phyloP scores from a whole-genome alignment of 2,113 vertebrate genomes.

The Elgaria multicarinata region DNA sequence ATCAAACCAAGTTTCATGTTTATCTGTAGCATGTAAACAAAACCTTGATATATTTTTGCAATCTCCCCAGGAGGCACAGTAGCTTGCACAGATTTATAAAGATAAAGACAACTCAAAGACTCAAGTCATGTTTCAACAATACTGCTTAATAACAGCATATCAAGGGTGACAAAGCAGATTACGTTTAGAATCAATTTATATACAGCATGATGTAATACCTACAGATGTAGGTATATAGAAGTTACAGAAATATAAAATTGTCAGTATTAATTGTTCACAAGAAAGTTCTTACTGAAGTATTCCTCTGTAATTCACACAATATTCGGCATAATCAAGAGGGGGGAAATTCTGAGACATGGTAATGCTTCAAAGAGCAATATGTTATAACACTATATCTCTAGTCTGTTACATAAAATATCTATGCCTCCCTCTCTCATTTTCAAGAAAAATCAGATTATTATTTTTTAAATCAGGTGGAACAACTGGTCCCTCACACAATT shows the following conservation, averaged over 20 bases:
- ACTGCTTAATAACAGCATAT: neutral
- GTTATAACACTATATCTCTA: neutral
- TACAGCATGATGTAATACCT: neutral
- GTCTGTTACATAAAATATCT: neutral
- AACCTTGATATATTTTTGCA: neutral
- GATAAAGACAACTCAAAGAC: constrained; percentile 49
- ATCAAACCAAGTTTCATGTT: rapidly evolving
- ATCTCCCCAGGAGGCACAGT: neutral
- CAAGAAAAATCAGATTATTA: neutral
- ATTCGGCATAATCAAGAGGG: constrained; percentile 1
- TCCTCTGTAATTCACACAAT: neutral
- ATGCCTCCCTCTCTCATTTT: neutral
- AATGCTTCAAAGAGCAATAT: neutral
- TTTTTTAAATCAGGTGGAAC: neutral
- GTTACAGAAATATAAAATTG: neutral
- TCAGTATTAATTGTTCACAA: constrained; percentile 2
- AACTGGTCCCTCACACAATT: neutral
- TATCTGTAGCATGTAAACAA: neutral
- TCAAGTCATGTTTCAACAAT: constrained; percentile 32
- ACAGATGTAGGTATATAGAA: neutral
- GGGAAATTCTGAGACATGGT: neutral
- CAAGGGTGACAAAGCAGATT: neutral
- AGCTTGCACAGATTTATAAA: neutral
- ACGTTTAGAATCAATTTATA: neutral
- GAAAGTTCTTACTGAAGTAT: neutral